Evolutionary conservation across 1,140 invertebrate genomes (phyloP).

Genomic region (Agrypnia vestita): DNA sequence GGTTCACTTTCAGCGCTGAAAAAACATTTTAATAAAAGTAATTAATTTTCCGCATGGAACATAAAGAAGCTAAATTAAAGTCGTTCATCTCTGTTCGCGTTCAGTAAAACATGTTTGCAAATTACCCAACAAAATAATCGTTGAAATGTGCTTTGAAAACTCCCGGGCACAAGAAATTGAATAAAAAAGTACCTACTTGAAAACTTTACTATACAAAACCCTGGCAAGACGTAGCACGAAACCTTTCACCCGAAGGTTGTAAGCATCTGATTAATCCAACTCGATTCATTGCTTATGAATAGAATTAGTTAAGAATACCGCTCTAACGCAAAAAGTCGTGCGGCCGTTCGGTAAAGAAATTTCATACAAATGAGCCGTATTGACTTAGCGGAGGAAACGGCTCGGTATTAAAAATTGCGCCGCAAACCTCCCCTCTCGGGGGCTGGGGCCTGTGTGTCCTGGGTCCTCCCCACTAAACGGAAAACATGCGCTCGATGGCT

Average conservation of each 20-base stretch:
- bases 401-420: not conserved
- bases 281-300: slow-evolving; percentile 59
- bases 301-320: slow-evolving; percentile 54
- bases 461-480: too few relatives aligned
- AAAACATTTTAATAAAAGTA: too few relatives aligned
- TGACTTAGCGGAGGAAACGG: slow-evolving; percentile 14
- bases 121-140: slow-evolving; percentile 3
- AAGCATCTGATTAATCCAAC: slow-evolving; percentile 57
- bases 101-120: slow-evolving; percentile 17
- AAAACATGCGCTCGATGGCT: too few relatives aligned
- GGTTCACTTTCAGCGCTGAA: too few relatives aligned
- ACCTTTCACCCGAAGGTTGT: slow-evolving; percentile 44
- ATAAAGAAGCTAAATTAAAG: too few relatives aligned
- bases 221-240: slow-evolving; percentile 8
- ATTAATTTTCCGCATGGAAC: too few relatives aligned
- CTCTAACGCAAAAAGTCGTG: slow-evolving; percentile 48
- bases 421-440: too few relatives aligned
- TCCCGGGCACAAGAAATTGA: too few relatives aligned
- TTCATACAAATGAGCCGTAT: slow-evolving; percentile 47
- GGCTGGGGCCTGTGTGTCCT: too few relatives aligned
- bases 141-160: slow-evolving; percentile 9
- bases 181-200: not conserved
- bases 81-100: not conserved
- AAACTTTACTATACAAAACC: not conserved
- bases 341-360: slow-evolving; percentile 41